A percentile compares a stretch with the other conserved stretches of the same genome.
Conservation (phyloP, 2,888 invertebrate genomes). For the Laothoe populi region DNA sequence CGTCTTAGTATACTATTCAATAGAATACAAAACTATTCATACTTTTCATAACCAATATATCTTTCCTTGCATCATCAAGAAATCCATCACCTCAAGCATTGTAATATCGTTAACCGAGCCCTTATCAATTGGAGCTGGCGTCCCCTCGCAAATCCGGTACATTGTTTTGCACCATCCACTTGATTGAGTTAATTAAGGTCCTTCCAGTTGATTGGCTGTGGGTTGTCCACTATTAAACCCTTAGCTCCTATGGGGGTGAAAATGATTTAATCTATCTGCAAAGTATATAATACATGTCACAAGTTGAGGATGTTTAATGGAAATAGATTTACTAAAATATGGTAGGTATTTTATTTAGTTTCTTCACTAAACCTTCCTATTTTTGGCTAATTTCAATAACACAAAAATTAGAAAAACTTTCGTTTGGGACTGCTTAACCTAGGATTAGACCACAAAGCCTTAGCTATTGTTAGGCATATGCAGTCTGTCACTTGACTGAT, state of each 20-base stretch:
- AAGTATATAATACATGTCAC: background rate
- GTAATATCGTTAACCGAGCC: slow-evolving; percentile 18
- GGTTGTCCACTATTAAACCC: slow-evolving; percentile 54
- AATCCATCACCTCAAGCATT: slow-evolving; percentile 18
- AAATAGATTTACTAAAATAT: too few relatives aligned
- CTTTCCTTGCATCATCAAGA: background rate
- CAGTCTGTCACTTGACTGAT: too few relatives aligned
- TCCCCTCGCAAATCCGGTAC: slow-evolving; percentile 37
- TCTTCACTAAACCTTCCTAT: too few relatives aligned
- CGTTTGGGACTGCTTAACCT: too few relatives aligned
- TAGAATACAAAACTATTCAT: background rate
- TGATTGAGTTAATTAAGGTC: slow-evolving; percentile 56
- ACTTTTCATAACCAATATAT: background rate
- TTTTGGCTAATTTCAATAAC: too few relatives aligned
- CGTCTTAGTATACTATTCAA: background rate
- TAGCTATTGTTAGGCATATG: too few relatives aligned
- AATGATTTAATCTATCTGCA: slow-evolving; percentile 17
- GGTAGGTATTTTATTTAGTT: too few relatives aligned
- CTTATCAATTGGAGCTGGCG: slow-evolving; percentile 23
- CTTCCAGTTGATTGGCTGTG: slow-evolving; percentile 54
- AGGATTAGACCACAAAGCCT: too few relatives aligned
- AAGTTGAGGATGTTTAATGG: background rate
- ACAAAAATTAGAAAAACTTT: too few relatives aligned
- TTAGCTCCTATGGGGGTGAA: slow-evolving; percentile 15
- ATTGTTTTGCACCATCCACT: slow-evolving; percentile 51